Conservation (phyloP, 2,888 invertebrate species). For the Phengaris alcon region DNA sequence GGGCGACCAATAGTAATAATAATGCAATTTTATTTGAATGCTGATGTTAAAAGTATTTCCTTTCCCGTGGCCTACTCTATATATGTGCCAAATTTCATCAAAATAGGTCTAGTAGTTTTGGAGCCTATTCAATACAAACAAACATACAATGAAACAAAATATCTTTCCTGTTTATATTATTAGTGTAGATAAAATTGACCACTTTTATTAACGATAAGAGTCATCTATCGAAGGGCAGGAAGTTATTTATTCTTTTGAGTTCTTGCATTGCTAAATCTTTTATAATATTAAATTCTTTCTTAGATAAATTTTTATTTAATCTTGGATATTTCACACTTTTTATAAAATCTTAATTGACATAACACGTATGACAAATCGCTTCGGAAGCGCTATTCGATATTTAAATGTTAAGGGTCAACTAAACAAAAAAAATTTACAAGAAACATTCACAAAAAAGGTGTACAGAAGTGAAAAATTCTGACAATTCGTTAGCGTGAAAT, state of each 20-base stretch:
- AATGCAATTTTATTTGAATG: no score
- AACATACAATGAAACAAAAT: not conserved
- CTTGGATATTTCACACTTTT: not conserved
- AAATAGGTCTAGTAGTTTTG: not conserved
- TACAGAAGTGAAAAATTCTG: conserved; percentile 50
- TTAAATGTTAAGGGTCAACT: not conserved
- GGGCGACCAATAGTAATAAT: no score
- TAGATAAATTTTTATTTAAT: not conserved
- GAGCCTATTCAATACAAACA: not conserved
- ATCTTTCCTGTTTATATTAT: not conserved
- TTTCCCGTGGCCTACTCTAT: no score
- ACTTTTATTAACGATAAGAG: not conserved
- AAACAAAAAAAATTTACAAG: not conserved
- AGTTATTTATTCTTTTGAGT: not conserved
- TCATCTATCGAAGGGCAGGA: not conserved
- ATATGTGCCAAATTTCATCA: no score
- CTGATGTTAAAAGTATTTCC: no score
- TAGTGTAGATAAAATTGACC: not conserved
- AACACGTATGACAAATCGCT: not conserved
- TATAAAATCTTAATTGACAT: not conserved
- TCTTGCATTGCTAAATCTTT: no score
- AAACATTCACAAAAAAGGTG: conserved; percentile 32
- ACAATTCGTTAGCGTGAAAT: conserved; percentile 71
- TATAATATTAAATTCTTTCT: not conserved
- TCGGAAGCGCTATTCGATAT: not conserved